Base-by-base conservation (phyloP, 2,888 invertebrate genomes). In the Beris chalybata region DNA sequence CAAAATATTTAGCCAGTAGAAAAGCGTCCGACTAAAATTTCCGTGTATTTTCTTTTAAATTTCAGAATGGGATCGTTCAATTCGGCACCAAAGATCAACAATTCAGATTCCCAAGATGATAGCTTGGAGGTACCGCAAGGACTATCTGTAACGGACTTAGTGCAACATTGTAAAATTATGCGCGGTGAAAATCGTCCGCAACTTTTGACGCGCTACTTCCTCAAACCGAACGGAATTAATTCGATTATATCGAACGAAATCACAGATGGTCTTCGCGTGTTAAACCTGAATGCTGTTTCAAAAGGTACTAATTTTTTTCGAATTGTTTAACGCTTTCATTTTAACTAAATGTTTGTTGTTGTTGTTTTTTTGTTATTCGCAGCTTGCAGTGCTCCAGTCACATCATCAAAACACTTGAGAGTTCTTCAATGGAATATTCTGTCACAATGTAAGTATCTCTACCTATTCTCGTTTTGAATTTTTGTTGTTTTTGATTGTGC, bases 1-100 rank as follows among this genome's bases (percentile, higher is more conserved):
- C 1, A 50, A 38, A 12, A 58, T n/a, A 47, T 7, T 30, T 48
- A 43, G 12, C 11, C 29, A 56, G 7, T 22, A 22, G 22, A 22
- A 22, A 22, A 22, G 5, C 47, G 47, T 13, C n/a, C n/a, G 15
- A 47, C 5, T 11, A 52, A 29, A 52, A 7, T 52, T 52, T 52
- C 15, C 3, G 22, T 12, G 9, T 57, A 59, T 43, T 54, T 69
- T 65, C 54, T 68, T n/a, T 68, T 68, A 72, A 64, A 67, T 81
- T 82, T 12, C 78, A 89, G 89, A 79, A 89, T 89, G 89, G 89
- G 89, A 71, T 89, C 89, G 76, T 89, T 89, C 75, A 87, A 86
- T 69, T 88, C 88, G 64, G 83, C 86, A 15, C 87, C 88, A 53
- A 86, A 86, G 77, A 86, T 87, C 69, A 79, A 84, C 69, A 87